phyloP scores from a whole-genome alignment of 2,888 invertebrate genomes.

The Isotomurus palustris region DNA sequence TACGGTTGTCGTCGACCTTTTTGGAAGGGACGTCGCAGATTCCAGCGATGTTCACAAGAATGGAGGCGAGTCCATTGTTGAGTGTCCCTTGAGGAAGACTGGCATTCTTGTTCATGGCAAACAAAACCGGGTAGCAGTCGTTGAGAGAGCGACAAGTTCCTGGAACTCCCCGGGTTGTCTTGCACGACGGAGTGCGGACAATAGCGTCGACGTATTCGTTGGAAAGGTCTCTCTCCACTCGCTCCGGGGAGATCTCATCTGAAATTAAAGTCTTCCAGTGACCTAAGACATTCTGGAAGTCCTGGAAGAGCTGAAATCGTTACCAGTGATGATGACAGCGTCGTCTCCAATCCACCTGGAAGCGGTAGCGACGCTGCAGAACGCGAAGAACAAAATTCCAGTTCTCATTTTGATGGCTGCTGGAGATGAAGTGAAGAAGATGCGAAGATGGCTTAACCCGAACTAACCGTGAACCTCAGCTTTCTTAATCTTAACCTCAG shows the following conservation, averaged over 20 bases:
- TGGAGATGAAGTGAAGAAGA: no score
- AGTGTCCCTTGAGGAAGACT: constrained; percentile 14
- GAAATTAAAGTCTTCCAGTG: no score
- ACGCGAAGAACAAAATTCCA: no score
- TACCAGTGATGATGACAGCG: constrained; percentile 18
- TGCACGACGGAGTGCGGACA: constrained; percentile 17
- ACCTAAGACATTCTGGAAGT: no score
- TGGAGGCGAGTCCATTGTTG: constrained; percentile 26
- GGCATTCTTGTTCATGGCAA: constrained; percentile 16
- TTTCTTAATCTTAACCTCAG: no score
- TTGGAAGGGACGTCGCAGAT: constrained; percentile 12
- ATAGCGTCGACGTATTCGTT: constrained; percentile 12
- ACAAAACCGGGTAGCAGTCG: constrained; percentile 42
- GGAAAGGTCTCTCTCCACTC: neutral
- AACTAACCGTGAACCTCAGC: no score
- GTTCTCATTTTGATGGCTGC: no score
- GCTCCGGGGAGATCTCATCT: neutral
- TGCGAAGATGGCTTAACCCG: no score
- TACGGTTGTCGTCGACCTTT: no score
- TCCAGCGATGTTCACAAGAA: constrained; percentile 23
- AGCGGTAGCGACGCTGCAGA: constrained; percentile 1
- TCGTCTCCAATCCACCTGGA: constrained; percentile 17
- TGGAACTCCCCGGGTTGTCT: constrained; percentile 17
- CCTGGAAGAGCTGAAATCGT: no score
- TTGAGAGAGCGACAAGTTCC: constrained; percentile 37